phyloP scores from a whole-genome alignment of 53 echinoderm and acorn worm genomes.

The Temnopleurus reevesii region DNA sequence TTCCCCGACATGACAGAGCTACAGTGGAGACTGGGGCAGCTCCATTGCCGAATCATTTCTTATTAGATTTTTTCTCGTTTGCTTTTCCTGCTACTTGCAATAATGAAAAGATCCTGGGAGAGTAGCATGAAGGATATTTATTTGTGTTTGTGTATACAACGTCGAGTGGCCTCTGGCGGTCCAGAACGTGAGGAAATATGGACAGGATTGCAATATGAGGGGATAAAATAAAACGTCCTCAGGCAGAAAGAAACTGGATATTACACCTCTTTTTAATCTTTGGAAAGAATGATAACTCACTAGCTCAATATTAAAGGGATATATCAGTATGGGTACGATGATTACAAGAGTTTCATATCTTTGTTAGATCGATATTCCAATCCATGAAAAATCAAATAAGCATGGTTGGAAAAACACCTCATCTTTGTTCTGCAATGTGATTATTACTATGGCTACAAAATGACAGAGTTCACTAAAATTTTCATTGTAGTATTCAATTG shows the following conservation, averaged over 20 bases:
- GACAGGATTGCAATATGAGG: neutral
- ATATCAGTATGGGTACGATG: neutral
- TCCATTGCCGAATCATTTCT: neutral
- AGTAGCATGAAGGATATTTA: neutral
- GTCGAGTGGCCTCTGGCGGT: neutral
- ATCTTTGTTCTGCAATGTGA: too few relatives aligned
- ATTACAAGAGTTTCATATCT: neutral
- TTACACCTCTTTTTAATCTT: conserved; percentile 14
- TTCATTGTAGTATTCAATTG: too few relatives aligned
- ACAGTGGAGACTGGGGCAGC: neutral
- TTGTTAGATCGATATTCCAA: neutral
- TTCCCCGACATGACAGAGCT: neutral
- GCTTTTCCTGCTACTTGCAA: neutral
- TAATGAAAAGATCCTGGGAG: neutral
- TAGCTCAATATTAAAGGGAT: neutral
- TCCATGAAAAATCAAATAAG: too few relatives aligned
- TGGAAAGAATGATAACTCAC: conserved; percentile 2
- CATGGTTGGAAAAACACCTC: too few relatives aligned
- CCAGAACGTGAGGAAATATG: neutral
- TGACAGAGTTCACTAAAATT: too few relatives aligned
- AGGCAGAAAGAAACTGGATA: conserved; percentile 21
- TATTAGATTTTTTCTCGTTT: neutral
- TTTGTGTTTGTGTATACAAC: conserved; percentile 26
- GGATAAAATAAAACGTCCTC: neutral
- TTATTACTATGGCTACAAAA: too few relatives aligned